These are phyloP conservation scores for Aphelenchoides besseyi DNA, from an alignment of 1,140 invertebrate species.

Conservation along the genomic window DNA sequence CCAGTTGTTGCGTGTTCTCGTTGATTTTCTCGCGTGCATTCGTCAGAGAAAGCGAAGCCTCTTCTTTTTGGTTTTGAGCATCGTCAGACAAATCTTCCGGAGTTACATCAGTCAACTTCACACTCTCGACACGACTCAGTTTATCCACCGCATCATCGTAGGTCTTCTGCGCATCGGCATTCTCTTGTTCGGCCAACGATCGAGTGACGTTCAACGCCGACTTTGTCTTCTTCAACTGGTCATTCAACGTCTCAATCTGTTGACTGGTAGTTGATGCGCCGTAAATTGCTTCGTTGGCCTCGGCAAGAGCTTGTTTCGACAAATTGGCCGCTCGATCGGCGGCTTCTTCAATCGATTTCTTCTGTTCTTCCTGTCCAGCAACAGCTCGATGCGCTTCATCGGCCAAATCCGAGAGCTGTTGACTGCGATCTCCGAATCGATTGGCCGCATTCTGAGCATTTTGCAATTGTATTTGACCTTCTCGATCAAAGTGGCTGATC, in stretches of 20 bases:
- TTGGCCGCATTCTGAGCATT: slow-evolving; percentile 50
- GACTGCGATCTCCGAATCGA: slow-evolving; percentile 58
- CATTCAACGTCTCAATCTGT: slow-evolving; percentile 41
- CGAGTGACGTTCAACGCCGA: slow-evolving; percentile 53
- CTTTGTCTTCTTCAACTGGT: slow-evolving; percentile 40
- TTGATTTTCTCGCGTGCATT: slow-evolving; percentile 38
- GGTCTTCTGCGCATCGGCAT: slow-evolving; percentile 41
- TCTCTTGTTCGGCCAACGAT: slow-evolving; percentile 56
- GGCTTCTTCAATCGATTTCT: slow-evolving; percentile 43
- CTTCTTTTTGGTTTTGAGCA: slow-evolving; percentile 40
- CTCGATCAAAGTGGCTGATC: slow-evolving; percentile 53
- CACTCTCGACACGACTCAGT: slow-evolving; percentile 52
- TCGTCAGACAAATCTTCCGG: slow-evolving; percentile 43
- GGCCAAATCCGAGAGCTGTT: slow-evolving; percentile 49
- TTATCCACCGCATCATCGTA: slow-evolving; percentile 39
- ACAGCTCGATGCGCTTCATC: slow-evolving; percentile 45
- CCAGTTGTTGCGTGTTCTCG: slow-evolving; percentile 30
- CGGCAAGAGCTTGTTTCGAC: slow-evolving; percentile 50
- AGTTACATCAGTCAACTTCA: slow-evolving; percentile 55
- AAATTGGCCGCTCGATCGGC: slow-evolving; percentile 47
- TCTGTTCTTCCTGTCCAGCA: slow-evolving; percentile 45
- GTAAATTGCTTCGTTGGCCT: slow-evolving; percentile 61
- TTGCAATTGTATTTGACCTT: slow-evolving; percentile 49
- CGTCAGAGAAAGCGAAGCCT: slow-evolving; percentile 43
- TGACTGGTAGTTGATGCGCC: slow-evolving; percentile 50